phyloP scores from a whole-genome alignment of 1,140 invertebrate species.

The Solenopsis fugax region DNA sequence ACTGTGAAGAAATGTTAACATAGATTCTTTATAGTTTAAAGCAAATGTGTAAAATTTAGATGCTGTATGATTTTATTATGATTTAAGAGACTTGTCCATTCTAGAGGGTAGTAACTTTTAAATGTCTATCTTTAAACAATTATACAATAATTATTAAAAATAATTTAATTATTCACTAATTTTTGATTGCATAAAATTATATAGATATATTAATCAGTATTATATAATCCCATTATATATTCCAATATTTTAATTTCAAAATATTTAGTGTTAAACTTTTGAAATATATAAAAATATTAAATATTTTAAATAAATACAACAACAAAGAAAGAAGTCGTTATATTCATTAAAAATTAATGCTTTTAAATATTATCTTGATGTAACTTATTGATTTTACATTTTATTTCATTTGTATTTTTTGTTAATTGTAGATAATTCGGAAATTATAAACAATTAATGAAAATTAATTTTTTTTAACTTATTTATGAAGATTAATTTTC shows the following conservation, averaged over 20 bases:
- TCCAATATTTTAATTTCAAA: neutral
- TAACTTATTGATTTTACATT: neutral
- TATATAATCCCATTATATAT: neutral
- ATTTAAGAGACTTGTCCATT: constrained; percentile 46
- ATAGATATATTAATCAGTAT: neutral
- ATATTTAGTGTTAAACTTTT: neutral
- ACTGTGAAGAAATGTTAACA: constrained; percentile 35
- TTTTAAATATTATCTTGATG: constrained; percentile 15
- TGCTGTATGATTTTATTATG: constrained; percentile 36
- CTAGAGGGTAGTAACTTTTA: constrained; percentile 13
- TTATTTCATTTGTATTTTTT: neutral
- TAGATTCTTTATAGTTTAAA: constrained; percentile 44
- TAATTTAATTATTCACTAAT: neutral
- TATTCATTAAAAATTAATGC: neutral
- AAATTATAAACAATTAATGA: neutral
- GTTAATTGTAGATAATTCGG: neutral
- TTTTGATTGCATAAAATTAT: neutral
- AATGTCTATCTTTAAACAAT: neutral
- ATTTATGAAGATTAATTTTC: neutral
- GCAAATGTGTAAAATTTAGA: constrained; percentile 21
- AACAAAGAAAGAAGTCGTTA: neutral
- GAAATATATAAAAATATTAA: neutral
- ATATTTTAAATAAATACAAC: constrained; percentile 19
- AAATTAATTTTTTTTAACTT: neutral
- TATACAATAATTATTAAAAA: constrained; percentile 4